Conservation (phyloP, 2,888 invertebrate species). For the Serrognathus titanus region DNA sequence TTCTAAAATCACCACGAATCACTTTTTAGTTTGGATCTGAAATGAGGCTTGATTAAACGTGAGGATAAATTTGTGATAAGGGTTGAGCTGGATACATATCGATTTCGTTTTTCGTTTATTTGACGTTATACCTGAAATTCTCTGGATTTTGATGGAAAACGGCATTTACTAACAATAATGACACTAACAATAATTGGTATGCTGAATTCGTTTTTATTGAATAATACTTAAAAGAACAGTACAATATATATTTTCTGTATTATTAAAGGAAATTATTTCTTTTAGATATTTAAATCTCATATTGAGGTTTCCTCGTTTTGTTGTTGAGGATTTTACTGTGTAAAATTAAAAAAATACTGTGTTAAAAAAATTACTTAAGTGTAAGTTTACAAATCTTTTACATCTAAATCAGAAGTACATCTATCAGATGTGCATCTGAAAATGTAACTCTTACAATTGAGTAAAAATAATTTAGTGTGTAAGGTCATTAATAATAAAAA, state of each 20-base stretch:
- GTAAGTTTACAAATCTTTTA: not conserved
- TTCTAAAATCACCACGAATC: not conserved
- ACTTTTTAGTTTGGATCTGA: not conserved
- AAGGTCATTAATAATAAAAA: not conserved
- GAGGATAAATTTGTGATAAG: constrained; percentile 8
- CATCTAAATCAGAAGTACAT: no score
- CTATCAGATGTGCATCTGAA: no score
- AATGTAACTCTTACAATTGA: no score
- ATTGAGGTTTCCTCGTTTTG: constrained; percentile 36
- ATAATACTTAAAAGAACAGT: not conserved
- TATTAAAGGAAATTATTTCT: not conserved
- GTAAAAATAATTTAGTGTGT: not conserved
- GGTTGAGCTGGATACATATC: not conserved
- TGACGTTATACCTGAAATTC: not conserved
- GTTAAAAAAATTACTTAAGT: constrained; percentile 1
- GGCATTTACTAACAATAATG: no score
- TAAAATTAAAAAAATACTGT: constrained; percentile 27
- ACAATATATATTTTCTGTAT: not conserved
- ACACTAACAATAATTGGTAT: no score
- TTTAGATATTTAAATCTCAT: constrained; percentile 33
- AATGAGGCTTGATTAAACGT: not conserved
- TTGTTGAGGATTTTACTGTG: constrained; percentile 35
- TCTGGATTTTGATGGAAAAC: not conserved
- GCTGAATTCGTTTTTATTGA: not conserved
- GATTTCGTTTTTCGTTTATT: not conserved